Percentiles rank a stretch among this genome's conserved stretches.
phyloP scores from a whole-genome alignment of 2,113 vertebrate genomes.

The Perca flavescens region DNA sequence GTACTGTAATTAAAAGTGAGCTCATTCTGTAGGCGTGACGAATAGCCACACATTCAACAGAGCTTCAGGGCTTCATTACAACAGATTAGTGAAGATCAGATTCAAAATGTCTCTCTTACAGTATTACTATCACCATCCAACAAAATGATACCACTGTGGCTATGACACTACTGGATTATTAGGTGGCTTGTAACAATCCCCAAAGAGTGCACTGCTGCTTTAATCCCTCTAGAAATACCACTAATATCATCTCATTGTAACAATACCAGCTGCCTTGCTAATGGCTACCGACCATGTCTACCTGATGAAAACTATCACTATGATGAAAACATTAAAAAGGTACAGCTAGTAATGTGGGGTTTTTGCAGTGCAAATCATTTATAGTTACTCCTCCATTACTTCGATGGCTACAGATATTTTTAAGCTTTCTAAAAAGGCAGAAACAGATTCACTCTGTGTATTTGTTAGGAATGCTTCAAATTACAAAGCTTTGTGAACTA shows the following conservation, averaged over 20 bases:
- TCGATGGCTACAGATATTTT: neutral
- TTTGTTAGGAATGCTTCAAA: conserved; percentile 15
- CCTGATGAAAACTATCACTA: neutral
- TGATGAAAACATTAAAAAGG: neutral
- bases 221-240: conserved; percentile 7
- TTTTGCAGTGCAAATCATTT: neutral
- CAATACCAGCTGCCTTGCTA: neutral
- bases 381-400: neutral
- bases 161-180: conserved; percentile 30
- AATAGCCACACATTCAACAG: conserved; percentile 2
- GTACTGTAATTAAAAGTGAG: neutral
- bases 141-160: conserved; percentile 22
- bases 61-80: conserved; percentile 14
- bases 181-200: conserved; percentile 23
- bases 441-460: neutral
- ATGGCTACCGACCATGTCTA: neutral
- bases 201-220: neutral
- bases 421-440: neutral
- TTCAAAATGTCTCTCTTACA: conserved; percentile 31
- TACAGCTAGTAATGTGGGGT: neutral
- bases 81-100: conserved; percentile 48
- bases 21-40: neutral
- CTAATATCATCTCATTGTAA: neutral
- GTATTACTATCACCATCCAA: conserved; percentile 44
- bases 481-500: conserved; percentile 1